Conservation (phyloP, 2,113 vertebrate genomes). For the Rhizomys pruinosus region DNA sequence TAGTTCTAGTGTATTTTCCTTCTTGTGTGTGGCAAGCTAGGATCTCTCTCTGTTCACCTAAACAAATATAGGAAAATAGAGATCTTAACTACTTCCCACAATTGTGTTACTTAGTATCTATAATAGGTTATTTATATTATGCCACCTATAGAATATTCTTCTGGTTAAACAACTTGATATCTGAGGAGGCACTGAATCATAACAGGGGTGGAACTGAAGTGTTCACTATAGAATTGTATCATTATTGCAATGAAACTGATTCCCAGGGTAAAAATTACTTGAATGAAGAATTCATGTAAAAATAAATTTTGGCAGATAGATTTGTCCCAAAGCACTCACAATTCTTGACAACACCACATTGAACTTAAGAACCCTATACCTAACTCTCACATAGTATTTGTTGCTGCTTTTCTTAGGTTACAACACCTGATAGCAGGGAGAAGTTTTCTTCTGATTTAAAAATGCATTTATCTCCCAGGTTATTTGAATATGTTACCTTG, state of each 20-base stretch:
- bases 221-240: neutral
- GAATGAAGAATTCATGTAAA: neutral
- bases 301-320: neutral
- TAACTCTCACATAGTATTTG: neutral
- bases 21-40: too few species aligned
- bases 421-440: neutral
- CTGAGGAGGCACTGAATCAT: neutral
- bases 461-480: neutral
- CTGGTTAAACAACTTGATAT: neutral
- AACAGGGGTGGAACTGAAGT: too few species aligned
- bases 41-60: neutral
- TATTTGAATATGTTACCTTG: neutral
- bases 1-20: accelerated
- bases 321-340: neutral
- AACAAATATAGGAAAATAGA: neutral
- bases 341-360: neutral
- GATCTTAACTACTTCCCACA: neutral
- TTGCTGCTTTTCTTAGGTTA: neutral
- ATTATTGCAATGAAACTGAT: neutral
- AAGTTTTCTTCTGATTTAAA: neutral
- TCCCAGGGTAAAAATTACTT: neutral
- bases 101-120: accelerated
- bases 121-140: neutral
- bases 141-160: neutral
- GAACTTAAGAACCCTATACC: neutral